These are phyloP conservation scores for Delphinapterus leucas DNA, from an alignment of 2,113 vertebrate genomes.

Conservation along the genomic window DNA sequence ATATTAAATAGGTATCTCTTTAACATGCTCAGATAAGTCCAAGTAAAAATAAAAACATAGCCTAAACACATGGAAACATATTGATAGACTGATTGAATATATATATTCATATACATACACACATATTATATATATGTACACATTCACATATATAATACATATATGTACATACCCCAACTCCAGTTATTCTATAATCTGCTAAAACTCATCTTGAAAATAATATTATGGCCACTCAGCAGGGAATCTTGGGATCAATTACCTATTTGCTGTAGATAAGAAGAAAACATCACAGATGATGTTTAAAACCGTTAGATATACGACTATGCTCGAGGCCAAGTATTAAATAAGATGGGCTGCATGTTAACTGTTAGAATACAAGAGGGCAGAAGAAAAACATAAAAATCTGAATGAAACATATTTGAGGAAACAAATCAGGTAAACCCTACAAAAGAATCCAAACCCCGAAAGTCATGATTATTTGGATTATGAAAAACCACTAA, in stretches of 20 bases:
- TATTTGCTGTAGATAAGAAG: neutral
- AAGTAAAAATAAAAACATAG: slow-evolving; percentile 47
- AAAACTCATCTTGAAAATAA: slow-evolving; percentile 8
- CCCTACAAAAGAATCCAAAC: neutral
- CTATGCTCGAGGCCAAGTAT: neutral
- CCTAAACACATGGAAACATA: slow-evolving; percentile 67
- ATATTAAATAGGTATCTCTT: slow-evolving; percentile 56
- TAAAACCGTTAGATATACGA: neutral
- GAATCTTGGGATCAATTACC: neutral
- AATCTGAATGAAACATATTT: neutral
- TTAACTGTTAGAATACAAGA: neutral
- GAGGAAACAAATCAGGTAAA: neutral
- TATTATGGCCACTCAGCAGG: neutral
- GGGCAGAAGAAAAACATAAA: neutral
- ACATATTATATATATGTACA: neutral
- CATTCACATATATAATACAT: neutral
- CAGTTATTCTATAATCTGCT: neutral
- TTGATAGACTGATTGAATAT: slow-evolving; percentile 41
- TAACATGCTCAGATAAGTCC: slow-evolving; percentile 56
- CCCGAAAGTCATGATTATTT: neutral
- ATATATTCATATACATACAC: neutral
- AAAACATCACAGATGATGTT: neutral
- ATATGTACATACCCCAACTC: neutral
- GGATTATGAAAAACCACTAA: neutral
- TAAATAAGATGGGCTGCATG: neutral